Percentiles rank a stretch among this genome's conserved stretches.
These are phyloP conservation scores for Colletes collaris DNA, from an alignment of 2,888 invertebrate genomes.

Conservation along the genomic window DNA sequence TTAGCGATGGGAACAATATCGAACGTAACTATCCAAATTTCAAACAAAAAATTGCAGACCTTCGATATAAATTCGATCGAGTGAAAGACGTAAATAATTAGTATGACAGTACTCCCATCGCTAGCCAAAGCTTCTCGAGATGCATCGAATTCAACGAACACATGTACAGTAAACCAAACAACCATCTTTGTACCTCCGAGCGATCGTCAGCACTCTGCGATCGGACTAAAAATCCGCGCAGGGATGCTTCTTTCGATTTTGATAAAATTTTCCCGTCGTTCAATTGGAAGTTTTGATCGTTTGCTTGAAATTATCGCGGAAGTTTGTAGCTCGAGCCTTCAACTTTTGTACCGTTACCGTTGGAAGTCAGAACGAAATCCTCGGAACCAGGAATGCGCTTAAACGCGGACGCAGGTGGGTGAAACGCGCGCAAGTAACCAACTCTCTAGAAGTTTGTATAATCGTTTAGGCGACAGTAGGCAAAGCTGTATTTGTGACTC, in stretches of 20 bases:
- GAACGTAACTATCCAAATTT: no score
- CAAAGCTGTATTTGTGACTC: conserved; percentile 29
- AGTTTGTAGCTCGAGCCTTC: not conserved
- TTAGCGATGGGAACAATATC: not conserved
- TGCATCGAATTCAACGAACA: not conserved
- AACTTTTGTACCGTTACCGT: not conserved
- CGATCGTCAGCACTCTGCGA: not conserved
- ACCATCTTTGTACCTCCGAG: not conserved
- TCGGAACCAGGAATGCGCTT: not conserved
- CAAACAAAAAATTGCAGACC: no score
- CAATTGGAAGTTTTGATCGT: no score
- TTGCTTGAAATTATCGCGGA: no score
- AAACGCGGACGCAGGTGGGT: not conserved
- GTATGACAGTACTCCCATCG: no score
- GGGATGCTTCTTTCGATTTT: no score
- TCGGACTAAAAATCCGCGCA: no score
- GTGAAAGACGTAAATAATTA: no score
- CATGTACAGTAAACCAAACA: not conserved
- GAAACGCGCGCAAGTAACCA: not conserved
- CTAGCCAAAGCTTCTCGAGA: not conserved
- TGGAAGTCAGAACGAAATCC: not conserved
- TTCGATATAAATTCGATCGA: no score
- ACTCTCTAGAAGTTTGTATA: conserved; percentile 5
- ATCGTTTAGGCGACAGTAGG: conserved; percentile 21
- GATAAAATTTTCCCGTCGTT: no score